These are phyloP conservation scores for Rhinichthys klamathensis DNA, from an alignment of 2,113 vertebrate genomes.

Conservation along the genomic window DNA sequence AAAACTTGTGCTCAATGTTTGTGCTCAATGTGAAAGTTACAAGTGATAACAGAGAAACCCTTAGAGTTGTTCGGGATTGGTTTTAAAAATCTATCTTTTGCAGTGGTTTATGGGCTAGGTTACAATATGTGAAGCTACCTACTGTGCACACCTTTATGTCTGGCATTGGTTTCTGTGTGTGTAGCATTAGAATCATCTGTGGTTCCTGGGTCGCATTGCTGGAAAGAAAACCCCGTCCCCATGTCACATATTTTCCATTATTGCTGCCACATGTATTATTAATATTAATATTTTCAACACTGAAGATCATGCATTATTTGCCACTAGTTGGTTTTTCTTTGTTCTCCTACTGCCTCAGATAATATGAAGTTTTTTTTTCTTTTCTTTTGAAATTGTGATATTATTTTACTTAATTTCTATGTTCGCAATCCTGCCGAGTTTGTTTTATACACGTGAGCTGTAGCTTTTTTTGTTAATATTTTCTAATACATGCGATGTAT, in stretches of 20 bases:
- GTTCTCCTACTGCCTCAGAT: slow-evolving; percentile 19
- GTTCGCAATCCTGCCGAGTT: slow-evolving; percentile 50
- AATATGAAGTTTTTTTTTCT: slow-evolving; percentile 24
- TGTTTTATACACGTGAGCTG: slow-evolving; percentile 67
- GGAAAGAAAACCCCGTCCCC: slow-evolving; percentile 64
- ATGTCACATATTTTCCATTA: slow-evolving; percentile 70
- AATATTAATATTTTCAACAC: slow-evolving; percentile 36
- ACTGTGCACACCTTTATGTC: slow-evolving; percentile 72
- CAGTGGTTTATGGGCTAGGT: slow-evolving; percentile 64
- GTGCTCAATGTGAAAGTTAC: slow-evolving; percentile 71
- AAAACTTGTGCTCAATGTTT: slow-evolving; percentile 72
- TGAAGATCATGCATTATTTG: slow-evolving; percentile 57
- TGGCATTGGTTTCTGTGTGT: slow-evolving; percentile 60
- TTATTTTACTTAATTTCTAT: slow-evolving; percentile 56
- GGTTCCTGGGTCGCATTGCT: slow-evolving; percentile 60
- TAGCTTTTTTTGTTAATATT: slow-evolving; percentile 59
- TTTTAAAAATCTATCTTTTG: slow-evolving; percentile 60
- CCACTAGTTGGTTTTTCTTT: not conserved
- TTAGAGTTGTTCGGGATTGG: slow-evolving; percentile 68
- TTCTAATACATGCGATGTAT: slow-evolving; percentile 62
- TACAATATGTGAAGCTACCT: slow-evolving; percentile 69
- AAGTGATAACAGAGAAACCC: slow-evolving; percentile 40
- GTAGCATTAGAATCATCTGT: slow-evolving; percentile 67
- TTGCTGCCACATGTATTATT: slow-evolving; percentile 53
- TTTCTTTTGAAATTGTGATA: slow-evolving; percentile 57